Base-by-base conservation (phyloP, 2,113 vertebrate genomes). In the Erpornis zantholeuca region DNA sequence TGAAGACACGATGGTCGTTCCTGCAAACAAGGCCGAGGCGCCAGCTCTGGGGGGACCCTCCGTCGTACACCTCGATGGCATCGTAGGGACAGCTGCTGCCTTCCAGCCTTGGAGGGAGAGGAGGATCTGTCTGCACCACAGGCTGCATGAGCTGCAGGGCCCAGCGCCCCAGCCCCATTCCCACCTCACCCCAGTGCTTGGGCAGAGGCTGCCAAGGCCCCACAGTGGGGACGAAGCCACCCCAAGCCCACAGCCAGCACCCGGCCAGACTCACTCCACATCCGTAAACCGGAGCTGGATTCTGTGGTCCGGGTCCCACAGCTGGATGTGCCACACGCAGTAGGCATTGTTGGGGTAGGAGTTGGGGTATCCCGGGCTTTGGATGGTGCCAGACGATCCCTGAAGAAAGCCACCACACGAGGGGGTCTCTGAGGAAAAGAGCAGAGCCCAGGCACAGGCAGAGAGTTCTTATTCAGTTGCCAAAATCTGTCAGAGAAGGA, bases 221-320 rank as follows among this genome's bases (percentile, higher is more conserved):
- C 1, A 0, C 4, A 0, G 0, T 4, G 28, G 53, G 27, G 11
- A 49, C 0, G 0, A 3, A 61, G n/a, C 14, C 3, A 0, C 3
- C 35, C 21, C 3, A 8, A 35, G 28, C 42, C 40, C 52, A 3
- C 10, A 2, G 45, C 9, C 21, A 31, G 12, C 4, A 4, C 29
- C 47, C 2, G 1, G 1, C 38, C 0, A 0, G 15, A 60, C 90
- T 95, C 91, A 92, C 94, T 70, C 18, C 7, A 87, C 94, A 1
- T 87, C 66, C 1, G 2, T 6, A 2, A 95, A 95, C 6, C 2
- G 36, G 13, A 95, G 45, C 44, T 70, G 16, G 6, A 92, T 23
- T n/a, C 82, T 69, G 72, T 6, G 35, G 4, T 8, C 9, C 1
- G 2, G 19, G 7, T 60, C 31, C 44, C 0, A 0, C 86, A 75